These are phyloP conservation scores for Brachionus sp. DNA, from an alignment of 1,140 invertebrate genomes.

Conservation along the genomic window DNA sequence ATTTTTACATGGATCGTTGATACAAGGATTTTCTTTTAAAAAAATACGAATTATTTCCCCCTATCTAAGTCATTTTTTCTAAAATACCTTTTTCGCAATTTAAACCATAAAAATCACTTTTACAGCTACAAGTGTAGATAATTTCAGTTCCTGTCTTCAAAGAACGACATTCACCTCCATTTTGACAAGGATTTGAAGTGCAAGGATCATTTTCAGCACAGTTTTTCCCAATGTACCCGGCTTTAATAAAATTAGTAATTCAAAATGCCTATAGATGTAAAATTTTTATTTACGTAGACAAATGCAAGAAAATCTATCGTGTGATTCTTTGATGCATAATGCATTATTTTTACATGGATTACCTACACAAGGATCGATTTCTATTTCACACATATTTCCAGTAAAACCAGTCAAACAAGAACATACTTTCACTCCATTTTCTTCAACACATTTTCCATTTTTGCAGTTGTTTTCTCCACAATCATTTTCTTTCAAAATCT, in stretches of 20 bases:
- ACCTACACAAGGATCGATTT: not conserved
- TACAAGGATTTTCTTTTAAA: not conserved
- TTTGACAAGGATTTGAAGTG: not conserved
- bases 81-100: conserved; percentile 5
- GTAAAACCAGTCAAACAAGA: not conserved
- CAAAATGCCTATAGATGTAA: not conserved
- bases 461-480: not conserved
- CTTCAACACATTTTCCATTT: not conserved
- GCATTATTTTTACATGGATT: conserved; percentile 30
- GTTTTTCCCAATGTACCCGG: not conserved
- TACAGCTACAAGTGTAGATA: not conserved
- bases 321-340: not conserved
- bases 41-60: not conserved
- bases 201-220: conserved; percentile 19
- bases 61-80: not conserved
- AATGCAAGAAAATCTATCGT: not conserved
- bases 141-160: not conserved
- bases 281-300: not conserved
- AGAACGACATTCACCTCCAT: not conserved
- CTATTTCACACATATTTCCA: not conserved
- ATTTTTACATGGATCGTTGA: not conserved
- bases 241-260: not conserved
- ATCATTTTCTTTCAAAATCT: not conserved
- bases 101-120: not conserved
- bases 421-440: not conserved